These are phyloP conservation scores for Pheosia tremula DNA, from an alignment of 2,888 invertebrate genomes.

Conservation along the genomic window DNA sequence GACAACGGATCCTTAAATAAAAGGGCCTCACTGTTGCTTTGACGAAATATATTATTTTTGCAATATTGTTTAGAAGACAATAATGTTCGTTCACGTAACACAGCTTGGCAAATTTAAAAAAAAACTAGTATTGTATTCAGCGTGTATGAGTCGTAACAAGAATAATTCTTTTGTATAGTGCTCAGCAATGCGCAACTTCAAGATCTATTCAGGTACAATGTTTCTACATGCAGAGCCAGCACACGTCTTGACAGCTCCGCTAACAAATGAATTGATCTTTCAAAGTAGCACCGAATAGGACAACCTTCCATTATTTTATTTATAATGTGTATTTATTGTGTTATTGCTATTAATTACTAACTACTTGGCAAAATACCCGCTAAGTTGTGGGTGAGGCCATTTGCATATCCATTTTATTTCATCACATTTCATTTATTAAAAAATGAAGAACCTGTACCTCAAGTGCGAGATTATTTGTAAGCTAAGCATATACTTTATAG, in stretches of 20 bases:
- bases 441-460: constrained; percentile 26
- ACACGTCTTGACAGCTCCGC: constrained; percentile 15
- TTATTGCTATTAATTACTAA: too few relatives aligned
- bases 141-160: constrained; percentile 46
- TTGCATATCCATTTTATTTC: too few relatives aligned
- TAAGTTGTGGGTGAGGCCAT: too few relatives aligned
- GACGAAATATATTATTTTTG: constrained; percentile 14
- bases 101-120: constrained; percentile 37
- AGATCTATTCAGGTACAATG: constrained; percentile 45
- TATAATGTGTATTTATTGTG: too few relatives aligned
- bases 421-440: too few relatives aligned
- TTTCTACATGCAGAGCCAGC: constrained; percentile 25
- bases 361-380: too few relatives aligned
- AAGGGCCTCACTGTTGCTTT: constrained; percentile 10
- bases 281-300: constrained; percentile 10
- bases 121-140: constrained; percentile 44
- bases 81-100: constrained; percentile 26
- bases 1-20: background rate
- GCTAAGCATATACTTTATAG: too few relatives aligned
- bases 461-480: too few relatives aligned
- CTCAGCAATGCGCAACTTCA: constrained; percentile 56
- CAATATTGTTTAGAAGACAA: constrained; percentile 31
- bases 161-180: constrained; percentile 60
- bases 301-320: too few relatives aligned
- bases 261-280: constrained; percentile 38